Evolutionary conservation across 2,888 invertebrate species (phyloP), one percentile per base, ranked within the genome.

Genomic region (Camponotus fellah): DNA sequence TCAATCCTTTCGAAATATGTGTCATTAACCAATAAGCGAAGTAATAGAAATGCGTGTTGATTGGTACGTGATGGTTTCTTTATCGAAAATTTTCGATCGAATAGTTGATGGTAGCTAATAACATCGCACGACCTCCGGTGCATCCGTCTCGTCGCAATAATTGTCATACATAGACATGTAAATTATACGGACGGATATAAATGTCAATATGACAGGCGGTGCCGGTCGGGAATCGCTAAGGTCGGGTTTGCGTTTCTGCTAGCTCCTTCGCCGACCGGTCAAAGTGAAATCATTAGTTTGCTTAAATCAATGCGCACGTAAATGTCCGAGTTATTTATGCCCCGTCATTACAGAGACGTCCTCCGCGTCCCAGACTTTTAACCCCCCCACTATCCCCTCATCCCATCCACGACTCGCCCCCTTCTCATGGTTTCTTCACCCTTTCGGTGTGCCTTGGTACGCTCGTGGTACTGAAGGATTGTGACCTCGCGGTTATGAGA

Each of bases 241-340:
- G 65, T 72, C 66, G 56, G 72, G 87, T 53, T 77, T 71, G 81
- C 58, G 79, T 84, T 79, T 87, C 88, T 85, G 43, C 32, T 34
- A 68, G 66, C 83, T 76, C 53, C 71, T 60, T 87, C 85, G 92
- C 92, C 93, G 93, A 90, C 92, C 92, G 93, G 93, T 94, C 95
- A 95, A 95, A 95, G 95, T 95, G 93, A 95, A 95, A 95, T 95
- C 95, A 94, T 94, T 95, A 95, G 94, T 95, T 95, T 94, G 94
- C 95, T 95, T 95, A 94, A 94, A 95, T 95, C 95, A 95, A 95
- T 95, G 95, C 94, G 94, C 94, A 89, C 95, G 94, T 95, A 95
- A 95, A 95, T 87, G 95, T 95, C 95, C 92, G 91, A 91, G 94
- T 95, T 95, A 95, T 95, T 95, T 95, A 95, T 95, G 95, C 89